phyloP scores from a whole-genome alignment of 1,140 invertebrate genomes.

The Lethocerus indicus region DNA sequence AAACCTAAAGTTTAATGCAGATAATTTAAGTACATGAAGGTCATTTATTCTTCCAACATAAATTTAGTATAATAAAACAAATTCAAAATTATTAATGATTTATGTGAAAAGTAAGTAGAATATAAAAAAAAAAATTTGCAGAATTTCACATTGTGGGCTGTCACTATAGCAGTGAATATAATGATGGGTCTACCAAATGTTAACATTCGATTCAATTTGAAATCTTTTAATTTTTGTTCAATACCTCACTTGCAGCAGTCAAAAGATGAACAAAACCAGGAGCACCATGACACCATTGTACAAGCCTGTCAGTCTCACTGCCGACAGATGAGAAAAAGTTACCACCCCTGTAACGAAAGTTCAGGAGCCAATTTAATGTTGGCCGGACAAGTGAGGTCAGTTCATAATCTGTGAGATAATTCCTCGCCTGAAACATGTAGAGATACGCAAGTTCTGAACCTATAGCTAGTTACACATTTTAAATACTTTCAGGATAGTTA shows the following conservation, averaged over 20 bases:
- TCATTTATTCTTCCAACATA: neutral
- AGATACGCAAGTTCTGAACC: too few species aligned
- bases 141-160: too few species aligned
- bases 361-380: constrained; percentile 43
- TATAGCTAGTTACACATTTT: too few species aligned
- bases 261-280: constrained; percentile 71
- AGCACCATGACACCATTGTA: constrained; percentile 94
- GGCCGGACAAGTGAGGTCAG: constrained; percentile 36
- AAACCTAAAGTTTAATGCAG: constrained; percentile 35
- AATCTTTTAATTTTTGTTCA: too few species aligned
- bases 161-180: too few species aligned
- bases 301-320: constrained; percentile 51
- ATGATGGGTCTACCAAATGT: too few species aligned
- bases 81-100: too few species aligned
- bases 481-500: too few species aligned
- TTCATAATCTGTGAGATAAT: constrained; percentile 34
- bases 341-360: constrained; percentile 47
- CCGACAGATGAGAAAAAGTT: constrained; percentile 75
- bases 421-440: neutral
- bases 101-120: too few species aligned
- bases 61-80: neutral
- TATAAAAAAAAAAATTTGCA: too few species aligned
- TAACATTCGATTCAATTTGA: too few species aligned
- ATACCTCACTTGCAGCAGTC: too few species aligned
- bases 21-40: constrained; percentile 5